phyloP scores from a whole-genome alignment of 2,113 vertebrate species.

The Hippocampus abdominalis region DNA sequence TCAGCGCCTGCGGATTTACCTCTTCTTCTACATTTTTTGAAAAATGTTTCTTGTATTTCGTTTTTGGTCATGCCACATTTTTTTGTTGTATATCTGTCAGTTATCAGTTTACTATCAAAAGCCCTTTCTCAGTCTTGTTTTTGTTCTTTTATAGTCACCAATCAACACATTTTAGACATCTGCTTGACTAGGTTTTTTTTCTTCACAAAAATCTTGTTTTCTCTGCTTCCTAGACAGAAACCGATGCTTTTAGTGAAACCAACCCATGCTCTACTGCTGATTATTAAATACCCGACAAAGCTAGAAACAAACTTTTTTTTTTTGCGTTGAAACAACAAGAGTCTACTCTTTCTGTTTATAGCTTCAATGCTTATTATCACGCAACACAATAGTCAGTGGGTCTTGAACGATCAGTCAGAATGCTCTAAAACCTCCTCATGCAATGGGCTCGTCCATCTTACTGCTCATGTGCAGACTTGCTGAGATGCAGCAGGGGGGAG shows the following conservation, averaged over 20 bases:
- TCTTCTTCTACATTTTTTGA: no score
- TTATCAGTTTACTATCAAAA: no score
- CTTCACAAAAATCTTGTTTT: background rate
- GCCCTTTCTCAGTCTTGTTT: no score
- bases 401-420: background rate
- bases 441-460: background rate
- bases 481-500: no score
- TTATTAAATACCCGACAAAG: background rate
- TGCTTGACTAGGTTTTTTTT: background rate
- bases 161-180: background rate
- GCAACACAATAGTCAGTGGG: no score
- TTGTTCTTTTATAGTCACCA: no score
- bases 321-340: no score
- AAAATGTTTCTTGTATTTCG: no score
- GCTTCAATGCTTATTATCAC: background rate
- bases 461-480: no score
- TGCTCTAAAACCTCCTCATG: background rate
- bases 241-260: background rate
- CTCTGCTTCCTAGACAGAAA: background rate
- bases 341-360: background rate
- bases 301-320: background rate
- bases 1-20: no score
- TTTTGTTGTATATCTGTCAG: background rate
- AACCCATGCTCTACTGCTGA: background rate
- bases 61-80: background rate